A percentile compares a stretch with the other conserved stretches of the same genome.
These are phyloP conservation scores for Sipha flava DNA, from an alignment of 1,140 invertebrate species.

Conservation along the genomic window DNA sequence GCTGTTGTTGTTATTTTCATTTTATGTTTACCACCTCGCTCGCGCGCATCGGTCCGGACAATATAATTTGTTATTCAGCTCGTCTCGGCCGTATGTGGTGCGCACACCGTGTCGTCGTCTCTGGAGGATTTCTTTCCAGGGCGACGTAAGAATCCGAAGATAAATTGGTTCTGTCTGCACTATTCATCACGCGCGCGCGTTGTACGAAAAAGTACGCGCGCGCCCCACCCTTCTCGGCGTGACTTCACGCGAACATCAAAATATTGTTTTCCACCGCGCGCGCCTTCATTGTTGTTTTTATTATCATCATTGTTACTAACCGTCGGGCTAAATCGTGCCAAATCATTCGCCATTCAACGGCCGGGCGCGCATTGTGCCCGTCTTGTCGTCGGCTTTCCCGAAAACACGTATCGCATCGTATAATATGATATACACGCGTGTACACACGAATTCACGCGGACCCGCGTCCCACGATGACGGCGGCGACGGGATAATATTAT, in stretches of 20 bases:
- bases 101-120: not conserved
- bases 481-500: not conserved
- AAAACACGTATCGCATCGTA: not conserved
- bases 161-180: slow-evolving; percentile 31
- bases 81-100: not conserved
- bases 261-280: slow-evolving; percentile 11
- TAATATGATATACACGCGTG: not conserved
- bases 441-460: too few species aligned
- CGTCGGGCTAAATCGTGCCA: slow-evolving; percentile 2
- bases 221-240: not conserved
- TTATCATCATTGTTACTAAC: not conserved
- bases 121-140: slow-evolving; percentile 29
- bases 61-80: slow-evolving; percentile 30
- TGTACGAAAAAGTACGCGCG: not conserved
- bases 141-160: slow-evolving; percentile 28
- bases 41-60: not conserved
- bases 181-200: not conserved
- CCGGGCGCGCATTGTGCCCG: not conserved
- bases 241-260: slow-evolving; percentile 30
- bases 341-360: slow-evolving; percentile 22
- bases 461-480: not conserved
- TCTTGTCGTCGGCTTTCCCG: not conserved
- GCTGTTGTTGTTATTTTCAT: not conserved
- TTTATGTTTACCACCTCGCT: not conserved
- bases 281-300: not conserved